Base-by-base conservation (phyloP, 2,113 vertebrate species). In the Rallus limicola region DNA sequence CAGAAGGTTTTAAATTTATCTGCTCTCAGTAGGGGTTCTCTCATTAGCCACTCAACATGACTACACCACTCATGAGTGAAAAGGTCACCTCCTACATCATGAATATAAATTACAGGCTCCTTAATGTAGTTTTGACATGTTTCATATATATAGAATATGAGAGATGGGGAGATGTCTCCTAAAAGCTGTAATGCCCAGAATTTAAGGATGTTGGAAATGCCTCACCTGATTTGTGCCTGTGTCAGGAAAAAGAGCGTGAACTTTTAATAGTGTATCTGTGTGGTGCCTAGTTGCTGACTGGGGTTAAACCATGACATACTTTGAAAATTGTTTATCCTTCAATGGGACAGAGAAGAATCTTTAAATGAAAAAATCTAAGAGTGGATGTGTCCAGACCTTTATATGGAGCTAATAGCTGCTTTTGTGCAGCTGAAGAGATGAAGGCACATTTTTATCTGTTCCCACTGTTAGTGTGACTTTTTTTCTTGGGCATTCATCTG, bases 51-150 rank as follows among this genome's bases (percentile, higher is more conserved):
- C 80, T 96, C 91, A 72, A 79, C 62, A 87, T 95, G 84, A 82
- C 93, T 93, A 76, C 62, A 72, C 56, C 63, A 86, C 88, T 95
- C 91, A 69, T 53, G 88, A 95, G 74, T 96, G 97, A 97, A 21
- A 88, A 98, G 92, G 94, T 97, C 97, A 96, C 87, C 86, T 96
- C 94, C 91, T 95, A 96, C 96, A 90, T 74, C 48, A 88, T 91
- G 89, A 95, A 94, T 95, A 95, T 82, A 95, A 95, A 95, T 95
- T 93, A 16, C 50, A 62, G 40, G 20, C 6, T 94, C 86, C 91
- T 97, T 93, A 95, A 93, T 95, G 81, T 82, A 92, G 85, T 95
- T 95, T 67, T 86, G 94, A 94, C 96, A 92, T 38, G 46, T 88
- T 77, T 65, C 9, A 65, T 88, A 93, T 56, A 70, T 15, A 91